A percentile compares a stretch with the other conserved stretches of the same genome.
Conservation (phyloP, 2,797 vertebrate species). For the Limosa lapponica region DNA sequence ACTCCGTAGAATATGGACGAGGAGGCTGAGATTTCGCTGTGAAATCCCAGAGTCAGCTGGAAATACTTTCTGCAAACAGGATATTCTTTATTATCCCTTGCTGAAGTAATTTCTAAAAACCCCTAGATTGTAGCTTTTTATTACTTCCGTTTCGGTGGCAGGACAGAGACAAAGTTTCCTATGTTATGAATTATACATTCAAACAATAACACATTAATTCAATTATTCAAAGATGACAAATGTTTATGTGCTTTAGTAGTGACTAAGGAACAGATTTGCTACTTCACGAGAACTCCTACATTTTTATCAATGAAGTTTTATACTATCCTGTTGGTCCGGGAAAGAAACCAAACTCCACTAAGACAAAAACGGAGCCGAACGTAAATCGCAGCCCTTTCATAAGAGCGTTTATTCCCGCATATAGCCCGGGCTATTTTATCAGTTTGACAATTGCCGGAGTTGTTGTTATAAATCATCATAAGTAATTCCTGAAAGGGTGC, state of each 20-base stretch:
- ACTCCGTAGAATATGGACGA: neutral
- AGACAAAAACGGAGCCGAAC: constrained; percentile 41
- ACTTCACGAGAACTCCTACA: constrained; percentile 55
- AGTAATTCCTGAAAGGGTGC: constrained; percentile 99
- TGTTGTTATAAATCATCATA: constrained; percentile 97
- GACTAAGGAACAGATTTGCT: constrained; percentile 70
- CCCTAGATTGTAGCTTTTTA: constrained; percentile 56
- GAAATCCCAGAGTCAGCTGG: constrained; percentile 21
- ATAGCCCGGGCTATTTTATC: constrained; percentile 82
- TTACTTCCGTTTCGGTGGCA: constrained; percentile 71
- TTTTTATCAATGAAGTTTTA: constrained; percentile 76
- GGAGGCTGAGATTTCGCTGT: neutral
- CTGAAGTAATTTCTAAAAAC: constrained; percentile 23
- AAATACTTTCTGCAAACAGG: constrained; percentile 47
- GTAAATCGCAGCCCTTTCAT: constrained; percentile 64
- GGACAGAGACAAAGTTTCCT: constrained; percentile 80
- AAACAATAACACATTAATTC: constrained; percentile 85
- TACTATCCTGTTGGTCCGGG: constrained; percentile 41
- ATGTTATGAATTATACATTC: constrained; percentile 83
- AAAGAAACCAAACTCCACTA: constrained; percentile 56
- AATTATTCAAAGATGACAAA: constrained; percentile 85
- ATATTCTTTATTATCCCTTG: constrained; percentile 55
- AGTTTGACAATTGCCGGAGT: constrained; percentile 85
- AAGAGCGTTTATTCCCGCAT: constrained; percentile 75
- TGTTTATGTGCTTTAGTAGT: constrained; percentile 78